Evolutionary conservation across 2,113 vertebrate species (phyloP), one percentile per base, ranked within the genome.

Genomic region (Gasterosteus nipponicus): DNA sequence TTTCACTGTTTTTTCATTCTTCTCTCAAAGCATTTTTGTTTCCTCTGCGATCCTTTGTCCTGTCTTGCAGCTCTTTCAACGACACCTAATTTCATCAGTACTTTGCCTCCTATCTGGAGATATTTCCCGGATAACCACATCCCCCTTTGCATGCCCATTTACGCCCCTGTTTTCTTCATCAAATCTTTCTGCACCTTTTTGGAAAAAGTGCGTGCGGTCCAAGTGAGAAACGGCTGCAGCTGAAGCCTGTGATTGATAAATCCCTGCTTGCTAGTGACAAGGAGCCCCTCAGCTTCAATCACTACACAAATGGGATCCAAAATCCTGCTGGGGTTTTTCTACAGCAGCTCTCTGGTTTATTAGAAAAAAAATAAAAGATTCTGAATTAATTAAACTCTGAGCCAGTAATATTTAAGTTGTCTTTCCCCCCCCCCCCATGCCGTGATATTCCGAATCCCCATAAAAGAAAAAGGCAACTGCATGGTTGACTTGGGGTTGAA

Each of bases 181-280:
- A 65, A 61, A 41, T 79, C 49, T 58, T 62, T 66, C 62, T 68
- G 49, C 51, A 29, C 59, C 73, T 85, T 75, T 61, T 26, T 26
- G 22, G 47, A 31, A 39, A 44, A 66, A 54, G 63, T 78, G 19
- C 39, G 41, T 18, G 19, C 46, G 18, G 59, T 38, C 26, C 12
- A 38, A 64, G 61, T 69, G 77, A 73, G 77, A 67, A 75, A 59
- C 78, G 54, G 77, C 79, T 77, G 76, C 76, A 83, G 71, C 83
- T 64, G 42, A 63, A 76, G 77, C 64, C 51, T 73, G 74, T 91
- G 89, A 92, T 89, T 91, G 89, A 92, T 92, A 88, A 90, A 87
- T 87, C 83, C 74, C 75, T 78, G 66, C 68, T 72, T 63, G 80
- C 78, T 51, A 16, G 73, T 81, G 89, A 89, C 87, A 86, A 81